Conservation (phyloP, 2,797 vertebrate species). For the Sebastes steindachneri region DNA sequence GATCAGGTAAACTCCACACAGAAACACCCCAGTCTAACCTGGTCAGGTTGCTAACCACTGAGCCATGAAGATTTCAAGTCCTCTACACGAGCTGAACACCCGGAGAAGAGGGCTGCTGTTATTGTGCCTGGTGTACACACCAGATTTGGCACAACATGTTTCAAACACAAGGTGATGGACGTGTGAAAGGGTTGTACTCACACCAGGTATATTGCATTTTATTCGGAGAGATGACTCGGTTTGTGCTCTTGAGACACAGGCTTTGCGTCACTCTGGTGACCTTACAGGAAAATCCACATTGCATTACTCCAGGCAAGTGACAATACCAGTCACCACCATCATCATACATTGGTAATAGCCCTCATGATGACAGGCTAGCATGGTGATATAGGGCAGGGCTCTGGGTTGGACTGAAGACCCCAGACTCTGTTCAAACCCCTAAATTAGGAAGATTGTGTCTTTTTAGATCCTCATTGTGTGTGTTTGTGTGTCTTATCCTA, state of each 20-base stretch:
- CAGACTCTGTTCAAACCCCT: not conserved
- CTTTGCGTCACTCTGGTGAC: conserved; percentile 81
- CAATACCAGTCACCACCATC: conserved; percentile 76
- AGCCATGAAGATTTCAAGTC: not conserved
- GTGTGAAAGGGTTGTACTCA: conserved; percentile 8
- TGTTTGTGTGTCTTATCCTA: conserved; percentile 6
- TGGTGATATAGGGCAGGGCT: conserved; percentile 30
- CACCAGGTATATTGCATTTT: conserved; percentile 56
- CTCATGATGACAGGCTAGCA: conserved; percentile 52
- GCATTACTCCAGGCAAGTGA: conserved; percentile 76
- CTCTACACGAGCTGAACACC: not conserved
- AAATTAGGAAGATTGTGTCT: not conserved
- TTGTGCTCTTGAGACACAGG: conserved; percentile 71
- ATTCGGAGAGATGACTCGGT: conserved; percentile 78
- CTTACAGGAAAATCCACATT: conserved; percentile 88
- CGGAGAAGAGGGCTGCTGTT: not conserved
- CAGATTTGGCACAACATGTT: not conserved
- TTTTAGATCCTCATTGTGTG: not conserved
- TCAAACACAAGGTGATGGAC: conserved; percentile 2
- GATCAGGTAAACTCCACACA: not conserved
- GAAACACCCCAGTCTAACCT: not conserved
- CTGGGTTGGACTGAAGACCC: conserved; percentile 9
- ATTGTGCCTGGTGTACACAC: not conserved
- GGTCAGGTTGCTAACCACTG: not conserved
- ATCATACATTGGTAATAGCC: conserved; percentile 61